A percentile compares a stretch with the other conserved stretches of the same genome.
These are phyloP conservation scores for Myotis daubentonii DNA, from an alignment of 2,797 vertebrate species.

Conservation along the genomic window DNA sequence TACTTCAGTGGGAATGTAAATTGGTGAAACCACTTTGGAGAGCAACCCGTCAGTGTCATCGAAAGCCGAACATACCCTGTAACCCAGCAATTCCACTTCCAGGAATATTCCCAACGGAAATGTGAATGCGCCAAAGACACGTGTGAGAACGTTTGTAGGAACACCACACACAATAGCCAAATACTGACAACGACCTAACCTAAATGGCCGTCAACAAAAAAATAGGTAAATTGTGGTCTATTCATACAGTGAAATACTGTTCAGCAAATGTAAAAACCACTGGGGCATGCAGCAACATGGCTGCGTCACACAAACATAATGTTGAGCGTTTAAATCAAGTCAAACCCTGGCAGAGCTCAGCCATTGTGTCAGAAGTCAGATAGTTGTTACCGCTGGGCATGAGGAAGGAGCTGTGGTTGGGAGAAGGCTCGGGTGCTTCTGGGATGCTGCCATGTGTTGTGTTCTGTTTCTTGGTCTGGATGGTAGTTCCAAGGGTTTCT, in stretches of 20 bases:
- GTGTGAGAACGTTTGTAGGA: background rate
- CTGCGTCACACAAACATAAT: background rate
- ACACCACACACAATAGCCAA: background rate
- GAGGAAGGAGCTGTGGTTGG: background rate
- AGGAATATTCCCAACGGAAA: background rate
- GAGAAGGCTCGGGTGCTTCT: background rate
- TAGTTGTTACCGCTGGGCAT: background rate
- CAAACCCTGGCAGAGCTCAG: background rate
- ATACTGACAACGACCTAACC: too few relatives aligned
- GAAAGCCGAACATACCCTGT: background rate
- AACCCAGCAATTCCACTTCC: background rate
- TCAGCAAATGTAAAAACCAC: background rate
- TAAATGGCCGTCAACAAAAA: too few relatives aligned
- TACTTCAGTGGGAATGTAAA: too few relatives aligned
- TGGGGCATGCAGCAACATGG: accelerated
- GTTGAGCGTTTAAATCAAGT: background rate
- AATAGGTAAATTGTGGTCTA: too few relatives aligned
- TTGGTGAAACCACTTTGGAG: background rate
- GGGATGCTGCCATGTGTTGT: too few relatives aligned
- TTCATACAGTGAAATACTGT: background rate
- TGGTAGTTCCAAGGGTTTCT: background rate
- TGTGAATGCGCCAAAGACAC: background rate
- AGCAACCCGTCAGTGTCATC: background rate
- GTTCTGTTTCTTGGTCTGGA: background rate
- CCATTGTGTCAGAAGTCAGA: background rate